Base-by-base conservation (phyloP, 2,113 vertebrate species). In the Zosterops lateralis region DNA sequence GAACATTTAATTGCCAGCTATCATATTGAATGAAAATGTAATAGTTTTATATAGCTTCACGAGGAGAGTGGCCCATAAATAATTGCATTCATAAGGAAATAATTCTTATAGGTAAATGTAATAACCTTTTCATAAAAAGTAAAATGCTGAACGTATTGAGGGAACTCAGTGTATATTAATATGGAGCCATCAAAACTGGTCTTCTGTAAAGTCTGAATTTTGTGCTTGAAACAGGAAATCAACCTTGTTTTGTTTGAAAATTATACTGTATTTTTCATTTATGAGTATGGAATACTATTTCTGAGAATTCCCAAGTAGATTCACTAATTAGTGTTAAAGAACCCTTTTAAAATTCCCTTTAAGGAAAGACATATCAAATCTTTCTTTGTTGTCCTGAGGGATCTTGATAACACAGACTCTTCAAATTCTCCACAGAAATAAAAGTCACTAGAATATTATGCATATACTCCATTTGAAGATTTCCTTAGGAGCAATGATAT, bases 341-440 rank as follows among this genome's bases (percentile, higher is more conserved):
- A 94, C 7, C 84, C 79, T 93, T 90, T 96, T 74, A 88, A 96
- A 95, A 95, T 94, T 93, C 87, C 87, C 89, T 93, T 85, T 95
- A 96, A 95, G 91, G 64, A 91, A 92, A 87, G 87, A 66, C 20
- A 42, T 91, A 87, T 88, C 56, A 64, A 93, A 90, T 71, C 56
- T 79, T 87, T 66, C 56, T 83, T 50, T 85, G 51, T 71, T 89
- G 67, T 95, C 95, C 94, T 92, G 65, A 57, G 90, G 89, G 91
- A 95, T 83, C 93, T 94, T 92, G 85, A 88, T 95, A 96, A 95
- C 60, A 92, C 72, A 95, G 81, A 80, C 79, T 89, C 29, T 81
- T 93, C 45, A 80, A 73, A 91, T 91, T 92, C 93, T 93, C 83
- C 62, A 56, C 65, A 88, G 84, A 91, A 84, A 87, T 90, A 76